These are phyloP conservation scores for Acanthoscelides obtectus DNA, from an alignment of 2,888 invertebrate species.

Conservation along the genomic window DNA sequence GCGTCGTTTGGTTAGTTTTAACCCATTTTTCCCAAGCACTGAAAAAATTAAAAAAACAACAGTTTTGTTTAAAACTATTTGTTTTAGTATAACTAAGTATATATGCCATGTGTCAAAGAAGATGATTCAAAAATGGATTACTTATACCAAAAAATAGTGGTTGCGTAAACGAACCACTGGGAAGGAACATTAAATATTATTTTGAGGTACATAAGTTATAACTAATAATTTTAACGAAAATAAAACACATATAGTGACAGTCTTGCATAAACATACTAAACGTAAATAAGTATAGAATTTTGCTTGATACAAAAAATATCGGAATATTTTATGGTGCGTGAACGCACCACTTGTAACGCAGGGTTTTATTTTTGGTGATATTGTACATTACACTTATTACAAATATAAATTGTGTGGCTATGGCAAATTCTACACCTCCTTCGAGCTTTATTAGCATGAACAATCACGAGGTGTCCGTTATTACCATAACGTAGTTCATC, in stretches of 20 bases:
- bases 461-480: slow-evolving; percentile 4
- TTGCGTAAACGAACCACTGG: slow-evolving; percentile 8
- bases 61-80: neutral
- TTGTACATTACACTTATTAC: slow-evolving; percentile 24
- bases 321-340: slow-evolving; percentile 6
- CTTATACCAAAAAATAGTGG: slow-evolving; percentile 1
- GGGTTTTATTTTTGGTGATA: slow-evolving; percentile 11
- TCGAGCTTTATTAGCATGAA: no score
- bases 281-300: slow-evolving; percentile 3
- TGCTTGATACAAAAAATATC: slow-evolving; percentile 1
- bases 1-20: no score
- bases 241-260: no score
- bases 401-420: slow-evolving; percentile 4
- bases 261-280: slow-evolving; percentile 3
- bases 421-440: slow-evolving; percentile 6
- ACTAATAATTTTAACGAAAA: slow-evolving; percentile 5
- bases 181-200: slow-evolving; percentile 6
- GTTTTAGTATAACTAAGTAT: slow-evolving; percentile 1
- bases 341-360: no score
- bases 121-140: neutral
- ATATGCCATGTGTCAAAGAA: slow-evolving; percentile 1
- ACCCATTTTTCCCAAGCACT: no score
- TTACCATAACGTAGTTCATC: slow-evolving; percentile 5
- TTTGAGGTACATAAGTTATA: slow-evolving; percentile 2
- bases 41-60: slow-evolving; percentile 1